Percentiles rank a stretch among this genome's conserved stretches.
Conservation (phyloP, 2,113 vertebrate species). For the Drymodes brunneopygia region DNA sequence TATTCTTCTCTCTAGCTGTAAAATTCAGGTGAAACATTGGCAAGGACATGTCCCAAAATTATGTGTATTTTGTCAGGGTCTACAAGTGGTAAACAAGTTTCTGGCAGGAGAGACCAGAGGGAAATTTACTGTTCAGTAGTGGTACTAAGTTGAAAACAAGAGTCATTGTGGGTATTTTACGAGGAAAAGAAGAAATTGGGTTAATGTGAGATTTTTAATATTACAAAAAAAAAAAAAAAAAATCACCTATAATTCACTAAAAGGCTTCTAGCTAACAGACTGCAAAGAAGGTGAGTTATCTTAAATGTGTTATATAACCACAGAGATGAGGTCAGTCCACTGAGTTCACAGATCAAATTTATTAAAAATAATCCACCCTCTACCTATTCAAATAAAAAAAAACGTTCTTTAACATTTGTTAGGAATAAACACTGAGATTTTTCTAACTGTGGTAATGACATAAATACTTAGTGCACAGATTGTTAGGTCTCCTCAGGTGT, state of each 20-base stretch:
- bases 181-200: not conserved
- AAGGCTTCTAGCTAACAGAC: not conserved
- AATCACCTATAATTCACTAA: not conserved
- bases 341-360: not conserved
- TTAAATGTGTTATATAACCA: not conserved
- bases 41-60: not conserved
- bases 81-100: not conserved
- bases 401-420: not conserved
- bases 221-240: too few relatives aligned
- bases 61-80: not conserved
- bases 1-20: not conserved
- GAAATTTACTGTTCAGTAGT: not conserved
- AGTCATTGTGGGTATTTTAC: not conserved
- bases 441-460: not conserved
- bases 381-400: not conserved
- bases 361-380: not conserved
- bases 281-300: not conserved
- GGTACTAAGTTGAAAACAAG: not conserved
- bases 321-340: not conserved
- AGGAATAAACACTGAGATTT: not conserved
- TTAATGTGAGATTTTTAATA: not conserved
- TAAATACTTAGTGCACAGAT: not conserved
- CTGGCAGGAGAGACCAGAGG: not conserved
- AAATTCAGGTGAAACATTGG: not conserved
- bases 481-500: not conserved